phyloP scores from a whole-genome alignment of 2,888 invertebrate species.

The Hirtodrosophila histrioides region DNA sequence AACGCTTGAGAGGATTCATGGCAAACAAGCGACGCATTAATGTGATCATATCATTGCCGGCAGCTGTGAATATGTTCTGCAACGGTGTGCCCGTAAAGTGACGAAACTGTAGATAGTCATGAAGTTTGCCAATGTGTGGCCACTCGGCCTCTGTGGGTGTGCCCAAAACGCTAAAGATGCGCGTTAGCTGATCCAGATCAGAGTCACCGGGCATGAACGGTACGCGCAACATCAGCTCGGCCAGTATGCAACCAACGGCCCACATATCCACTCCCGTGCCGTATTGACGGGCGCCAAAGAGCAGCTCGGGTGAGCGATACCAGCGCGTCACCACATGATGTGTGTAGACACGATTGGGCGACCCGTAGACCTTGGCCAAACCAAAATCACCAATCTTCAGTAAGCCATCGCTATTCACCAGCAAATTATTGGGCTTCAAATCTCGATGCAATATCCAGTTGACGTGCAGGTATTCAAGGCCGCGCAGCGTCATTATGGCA shows the following conservation, averaged over 20 bases:
- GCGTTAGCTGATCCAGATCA: conserved; percentile 97
- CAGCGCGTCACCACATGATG: conserved; percentile 86
- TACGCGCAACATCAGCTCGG: conserved; percentile 94
- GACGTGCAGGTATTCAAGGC: conserved; percentile 96
- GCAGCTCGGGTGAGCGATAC: conserved; percentile 96
- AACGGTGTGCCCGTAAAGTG: conserved; percentile 92
- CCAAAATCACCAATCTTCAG: conserved; percentile 99
- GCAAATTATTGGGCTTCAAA: conserved; percentile 99
- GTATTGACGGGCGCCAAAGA: conserved; percentile 98
- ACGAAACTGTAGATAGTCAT: conserved; percentile 97
- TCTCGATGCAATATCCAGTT: conserved; percentile 99
- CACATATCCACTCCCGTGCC: conserved; percentile 99
- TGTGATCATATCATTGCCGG: conserved; percentile 94
- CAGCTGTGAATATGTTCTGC: conserved; percentile 97
- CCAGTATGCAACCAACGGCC: conserved; percentile 99
- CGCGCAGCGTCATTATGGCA: conserved; percentile 95
- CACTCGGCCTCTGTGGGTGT: conserved; percentile 96
- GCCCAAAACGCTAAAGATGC: conserved; percentile 97
- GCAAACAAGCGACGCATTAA: conserved; percentile 91
- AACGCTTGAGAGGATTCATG: conserved; percentile 92
- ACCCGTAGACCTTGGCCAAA: conserved; percentile 98
- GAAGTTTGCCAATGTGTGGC: conserved; percentile 92
- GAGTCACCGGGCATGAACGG: conserved; percentile 98
- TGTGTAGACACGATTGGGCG: conserved; percentile 97
- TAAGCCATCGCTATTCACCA: conserved; percentile 95